Base-by-base conservation (phyloP, 92 coral and sea anemone genomes). In the Pocillopora grandis region DNA sequence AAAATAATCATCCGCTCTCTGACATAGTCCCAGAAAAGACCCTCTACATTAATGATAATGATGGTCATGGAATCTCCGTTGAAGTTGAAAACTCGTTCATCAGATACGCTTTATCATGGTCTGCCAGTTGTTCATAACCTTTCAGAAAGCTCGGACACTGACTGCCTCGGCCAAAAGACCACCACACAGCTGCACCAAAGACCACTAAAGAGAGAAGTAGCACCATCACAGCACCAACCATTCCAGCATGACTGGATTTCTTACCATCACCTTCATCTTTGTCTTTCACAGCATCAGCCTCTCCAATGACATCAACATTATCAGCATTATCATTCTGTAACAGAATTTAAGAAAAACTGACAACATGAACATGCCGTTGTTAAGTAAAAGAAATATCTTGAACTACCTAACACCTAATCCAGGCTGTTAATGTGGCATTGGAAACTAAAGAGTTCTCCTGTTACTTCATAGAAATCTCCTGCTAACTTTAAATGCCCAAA, bases 121-220 rank as follows among this genome's bases (percentile, higher is more conserved):
- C 73, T 31, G 64, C 65, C 7, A 83, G 80, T 48, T 79, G 86
- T 83, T 83, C 86, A 74, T 83, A 83, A 13, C 86, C 86, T 5
- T 72, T 71, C 72, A 62, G 10, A 52, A 73, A 69, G 14, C 86
- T 23, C 13, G 79, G 63, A 36, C 76, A 20, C 56, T 74, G 86
- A 64, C 49, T 63, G 33, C 86, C 86, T 35, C 48, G 49, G 52
- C 86, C 86, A 12, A 61, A 83, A 2, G 80, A 42, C 86, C 86
- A 83, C 86, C 86, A 83, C 15, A 83, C 80, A 14, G 65, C 86
- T 62, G 12, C 71, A 17, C 18, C 86, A 66, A 83, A 72, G 12
- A 49, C 86, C 27, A 62, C 2, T 63, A 83, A 27, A 56, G 73
- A 83, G 15, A 83, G 18, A 49, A 83, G 72, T 9, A 83, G 21